Percentiles rank a stretch among this genome's conserved stretches.
phyloP scores from a whole-genome alignment of 2,113 vertebrate species.

The Brachirus orientalis region DNA sequence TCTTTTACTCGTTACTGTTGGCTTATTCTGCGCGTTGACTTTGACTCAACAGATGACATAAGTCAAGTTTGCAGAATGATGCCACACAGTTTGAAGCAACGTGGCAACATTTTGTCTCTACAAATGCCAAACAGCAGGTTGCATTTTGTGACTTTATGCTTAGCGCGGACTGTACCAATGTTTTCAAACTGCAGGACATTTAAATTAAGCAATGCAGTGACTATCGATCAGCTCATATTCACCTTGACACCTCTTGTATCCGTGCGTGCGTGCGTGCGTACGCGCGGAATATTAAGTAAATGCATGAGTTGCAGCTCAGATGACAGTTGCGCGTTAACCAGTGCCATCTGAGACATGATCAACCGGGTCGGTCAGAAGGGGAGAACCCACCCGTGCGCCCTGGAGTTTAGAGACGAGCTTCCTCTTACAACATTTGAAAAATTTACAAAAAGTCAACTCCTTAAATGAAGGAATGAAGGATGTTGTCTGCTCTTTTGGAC shows the following conservation, averaged over 20 bases:
- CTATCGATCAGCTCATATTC: constrained; percentile 18
- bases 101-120: neutral
- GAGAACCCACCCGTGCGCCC: constrained; percentile 5
- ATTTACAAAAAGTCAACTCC: no score
- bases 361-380: neutral
- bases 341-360: constrained; percentile 30
- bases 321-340: constrained; percentile 36
- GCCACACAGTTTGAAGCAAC: no score
- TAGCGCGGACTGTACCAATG: neutral
- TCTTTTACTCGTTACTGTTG: no score
- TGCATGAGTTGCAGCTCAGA: constrained; percentile 33
- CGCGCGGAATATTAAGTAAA: constrained; percentile 44
- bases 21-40: no score
- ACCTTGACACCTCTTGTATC: constrained; percentile 33
- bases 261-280: constrained; percentile 2
- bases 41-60: no score
- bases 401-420: no score
- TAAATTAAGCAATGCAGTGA: constrained; percentile 16
- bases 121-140: constrained; percentile 7
- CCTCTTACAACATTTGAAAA: no score
- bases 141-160: neutral
- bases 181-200: neutral
- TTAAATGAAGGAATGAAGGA: no score
- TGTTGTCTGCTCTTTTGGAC: no score
- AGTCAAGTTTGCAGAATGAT: no score